phyloP scores from a whole-genome alignment of 2,888 invertebrate species.

The Strigamia maritima region DNA sequence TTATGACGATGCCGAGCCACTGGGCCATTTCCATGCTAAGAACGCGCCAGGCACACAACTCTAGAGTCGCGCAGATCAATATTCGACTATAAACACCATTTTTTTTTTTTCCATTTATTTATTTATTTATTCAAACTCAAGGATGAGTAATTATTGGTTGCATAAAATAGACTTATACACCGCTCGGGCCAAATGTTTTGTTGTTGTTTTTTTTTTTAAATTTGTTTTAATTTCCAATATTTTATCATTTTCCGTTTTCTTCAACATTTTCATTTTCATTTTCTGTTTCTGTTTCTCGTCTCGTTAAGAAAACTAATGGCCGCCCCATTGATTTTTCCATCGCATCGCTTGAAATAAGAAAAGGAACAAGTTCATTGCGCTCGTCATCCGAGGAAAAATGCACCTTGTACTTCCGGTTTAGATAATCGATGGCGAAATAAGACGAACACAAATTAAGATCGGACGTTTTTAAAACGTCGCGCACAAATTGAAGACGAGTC shows the following conservation, averaged over 20 bases:
- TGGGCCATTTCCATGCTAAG: slow-evolving; percentile 26
- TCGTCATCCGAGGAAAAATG: neutral
- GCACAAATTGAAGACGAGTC: slow-evolving; percentile 32
- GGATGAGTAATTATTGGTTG: no score
- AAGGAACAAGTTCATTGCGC: neutral
- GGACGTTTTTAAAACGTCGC: neutral
- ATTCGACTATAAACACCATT: slow-evolving; percentile 7
- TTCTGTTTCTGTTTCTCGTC: neutral
- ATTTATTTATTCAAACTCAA: no score
- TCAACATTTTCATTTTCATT: no score
- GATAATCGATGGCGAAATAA: neutral
- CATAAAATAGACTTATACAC: no score
- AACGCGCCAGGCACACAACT: neutral
- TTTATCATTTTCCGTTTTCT: neutral
- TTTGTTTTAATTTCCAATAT: no score
- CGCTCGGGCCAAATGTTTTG: no score
- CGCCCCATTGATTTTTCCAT: slow-evolving; percentile 29
- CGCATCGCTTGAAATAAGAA: neutral
- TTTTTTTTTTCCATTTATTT: no score
- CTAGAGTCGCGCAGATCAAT: slow-evolving; percentile 8
- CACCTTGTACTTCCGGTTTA: neutral
- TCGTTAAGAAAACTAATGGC: slow-evolving; percentile 11
- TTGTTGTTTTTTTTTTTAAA: no score
- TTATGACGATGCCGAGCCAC: slow-evolving; percentile 28
- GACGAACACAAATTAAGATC: slow-evolving; percentile 6